Percentiles rank a stretch among this genome's conserved stretches.
These are phyloP conservation scores for Ormyrus rosae DNA, from an alignment of 2,888 invertebrate genomes.

Conservation along the genomic window DNA sequence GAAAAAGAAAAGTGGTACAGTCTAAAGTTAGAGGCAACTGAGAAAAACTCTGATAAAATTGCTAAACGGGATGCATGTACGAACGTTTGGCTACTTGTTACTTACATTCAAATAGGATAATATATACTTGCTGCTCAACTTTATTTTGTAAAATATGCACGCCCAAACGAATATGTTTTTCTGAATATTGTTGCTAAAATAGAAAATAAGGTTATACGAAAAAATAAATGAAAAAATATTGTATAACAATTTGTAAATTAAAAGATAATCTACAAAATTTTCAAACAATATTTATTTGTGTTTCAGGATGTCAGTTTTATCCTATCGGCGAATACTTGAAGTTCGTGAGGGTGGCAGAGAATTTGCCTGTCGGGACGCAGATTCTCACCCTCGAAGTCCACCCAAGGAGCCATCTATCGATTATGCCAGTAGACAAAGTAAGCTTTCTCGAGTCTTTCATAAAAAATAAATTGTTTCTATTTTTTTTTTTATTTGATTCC, in stretches of 20 bases:
- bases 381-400: constrained; percentile 89
- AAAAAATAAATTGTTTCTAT: not conserved
- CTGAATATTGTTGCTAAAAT: too few relatives aligned
- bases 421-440: constrained; percentile 84
- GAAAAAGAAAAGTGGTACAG: too few relatives aligned
- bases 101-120: too few relatives aligned
- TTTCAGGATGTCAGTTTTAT: constrained; percentile 89
- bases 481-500: too few relatives aligned
- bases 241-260: not conserved
- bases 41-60: too few relatives aligned
- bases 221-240: not conserved
- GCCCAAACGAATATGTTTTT: too few relatives aligned
- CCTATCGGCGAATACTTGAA: constrained; percentile 89
- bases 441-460: not conserved
- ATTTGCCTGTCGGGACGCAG: constrained; percentile 86
- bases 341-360: constrained; percentile 91
- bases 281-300: not conserved
- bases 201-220: too few relatives aligned
- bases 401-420: constrained; percentile 84
- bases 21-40: too few relatives aligned
- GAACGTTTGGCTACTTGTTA: too few relatives aligned
- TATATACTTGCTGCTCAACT: too few relatives aligned
- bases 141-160: too few relatives aligned
- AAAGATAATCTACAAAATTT: not conserved
- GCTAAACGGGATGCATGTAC: too few relatives aligned